Evolutionary conservation across 2,797 vertebrate genomes (phyloP).

Genomic region (Lagocephalus sceleratus): DNA sequence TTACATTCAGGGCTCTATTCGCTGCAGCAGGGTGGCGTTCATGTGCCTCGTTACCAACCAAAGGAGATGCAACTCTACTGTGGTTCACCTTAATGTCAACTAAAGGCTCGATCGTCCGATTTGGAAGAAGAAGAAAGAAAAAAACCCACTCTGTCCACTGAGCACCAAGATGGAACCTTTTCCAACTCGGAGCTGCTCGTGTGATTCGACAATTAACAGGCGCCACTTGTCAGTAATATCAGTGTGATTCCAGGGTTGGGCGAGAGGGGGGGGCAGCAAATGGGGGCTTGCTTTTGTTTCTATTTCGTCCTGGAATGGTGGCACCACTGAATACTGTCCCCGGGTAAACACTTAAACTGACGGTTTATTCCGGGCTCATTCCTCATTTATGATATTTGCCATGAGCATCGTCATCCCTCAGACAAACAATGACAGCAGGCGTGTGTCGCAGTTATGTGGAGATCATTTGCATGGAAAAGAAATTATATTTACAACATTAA

Average conservation of each 20-base stretch:
- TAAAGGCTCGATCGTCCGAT: constrained; percentile 73
- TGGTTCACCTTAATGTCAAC: constrained; percentile 70
- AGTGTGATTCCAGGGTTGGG: constrained; percentile 30
- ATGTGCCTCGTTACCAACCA: constrained; percentile 70
- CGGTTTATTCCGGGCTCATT: no score
- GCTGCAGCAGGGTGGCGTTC: constrained; percentile 76
- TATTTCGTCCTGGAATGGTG: not conserved
- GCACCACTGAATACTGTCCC: not conserved
- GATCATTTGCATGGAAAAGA: constrained; percentile 52
- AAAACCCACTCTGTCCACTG: constrained; percentile 71
- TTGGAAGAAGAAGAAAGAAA: constrained; percentile 73
- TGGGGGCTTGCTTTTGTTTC: no score
- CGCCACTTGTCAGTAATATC: constrained; percentile 59
- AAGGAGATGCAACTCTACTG: constrained; percentile 67
- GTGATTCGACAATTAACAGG: constrained; percentile 77
- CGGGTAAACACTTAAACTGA: constrained; percentile 4
- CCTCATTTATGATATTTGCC: not conserved
- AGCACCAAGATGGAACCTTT: constrained; percentile 64
- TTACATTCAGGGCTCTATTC: constrained; percentile 74
- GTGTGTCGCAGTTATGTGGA: constrained; percentile 21
- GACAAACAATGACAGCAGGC: constrained; percentile 19
- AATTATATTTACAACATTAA: constrained; percentile 17
- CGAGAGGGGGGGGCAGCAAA: no score
- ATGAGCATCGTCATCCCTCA: constrained; percentile 37
- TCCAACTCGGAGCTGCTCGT: constrained; percentile 77